phyloP scores from a whole-genome alignment of 1,140 invertebrate genomes.

The Macrocentrus cingulum region DNA sequence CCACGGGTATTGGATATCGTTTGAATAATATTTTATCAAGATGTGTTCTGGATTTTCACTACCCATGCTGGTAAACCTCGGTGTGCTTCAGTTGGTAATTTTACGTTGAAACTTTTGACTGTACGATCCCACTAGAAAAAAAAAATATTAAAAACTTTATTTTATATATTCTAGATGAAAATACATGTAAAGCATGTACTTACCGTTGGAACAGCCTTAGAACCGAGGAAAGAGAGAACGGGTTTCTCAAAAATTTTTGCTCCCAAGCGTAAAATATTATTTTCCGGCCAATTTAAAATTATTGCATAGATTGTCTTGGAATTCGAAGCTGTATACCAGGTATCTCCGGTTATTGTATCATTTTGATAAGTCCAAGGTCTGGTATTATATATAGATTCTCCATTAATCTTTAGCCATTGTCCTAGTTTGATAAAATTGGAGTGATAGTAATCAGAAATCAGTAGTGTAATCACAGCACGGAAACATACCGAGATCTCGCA shows the following conservation, averaged over 20 bases:
- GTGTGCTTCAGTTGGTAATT: conserved; percentile 38
- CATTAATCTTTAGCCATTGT: conserved; percentile 80
- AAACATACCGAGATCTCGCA: conserved; percentile 66
- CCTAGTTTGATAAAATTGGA: conserved; percentile 48
- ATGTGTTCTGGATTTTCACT: conserved; percentile 35
- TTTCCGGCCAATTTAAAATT: conserved; percentile 68
- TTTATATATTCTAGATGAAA: neutral
- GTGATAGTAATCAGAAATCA: conserved; percentile 32
- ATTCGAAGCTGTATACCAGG: conserved; percentile 73
- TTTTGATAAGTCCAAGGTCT: conserved; percentile 81
- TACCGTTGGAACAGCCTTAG: conserved; percentile 4
- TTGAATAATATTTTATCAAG: neutral
- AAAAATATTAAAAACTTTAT: neutral
- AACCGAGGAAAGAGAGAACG: conserved; percentile 35
- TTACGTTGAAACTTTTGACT: conserved; percentile 29
- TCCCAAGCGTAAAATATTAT: conserved; percentile 59
- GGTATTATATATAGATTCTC: conserved; percentile 85
- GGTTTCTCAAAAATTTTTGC: conserved; percentile 29
- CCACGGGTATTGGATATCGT: too few relatives aligned
- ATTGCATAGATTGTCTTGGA: conserved; percentile 65
- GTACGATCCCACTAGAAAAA: conserved; percentile 40
- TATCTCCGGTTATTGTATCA: conserved; percentile 70
- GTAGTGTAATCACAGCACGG: too few relatives aligned
- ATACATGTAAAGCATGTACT: neutral
- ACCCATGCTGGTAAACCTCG: conserved; percentile 51